These are phyloP conservation scores for Ischnus inquisitorius DNA, from an alignment of 2,888 invertebrate species.

Conservation along the genomic window DNA sequence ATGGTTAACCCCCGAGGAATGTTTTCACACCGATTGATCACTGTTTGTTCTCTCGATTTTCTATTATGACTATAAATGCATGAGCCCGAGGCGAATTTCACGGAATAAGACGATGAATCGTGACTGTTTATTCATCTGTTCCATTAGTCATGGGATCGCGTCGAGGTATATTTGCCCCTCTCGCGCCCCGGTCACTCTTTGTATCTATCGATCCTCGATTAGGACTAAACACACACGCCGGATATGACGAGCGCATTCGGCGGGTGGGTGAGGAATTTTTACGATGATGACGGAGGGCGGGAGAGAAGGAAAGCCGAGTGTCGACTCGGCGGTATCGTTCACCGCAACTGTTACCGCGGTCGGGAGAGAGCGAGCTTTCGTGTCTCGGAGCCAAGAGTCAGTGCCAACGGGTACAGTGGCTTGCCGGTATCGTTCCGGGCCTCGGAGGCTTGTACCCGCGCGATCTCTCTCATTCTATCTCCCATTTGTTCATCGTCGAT, in stretches of 20 bases:
- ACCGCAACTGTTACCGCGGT: slow-evolving; percentile 65
- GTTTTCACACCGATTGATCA: too few relatives aligned
- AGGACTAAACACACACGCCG: slow-evolving; percentile 42
- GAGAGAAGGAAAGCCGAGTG: background rate
- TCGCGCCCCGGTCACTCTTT: background rate
- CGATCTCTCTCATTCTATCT: too few relatives aligned
- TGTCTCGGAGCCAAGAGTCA: slow-evolving; percentile 53
- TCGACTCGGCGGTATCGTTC: slow-evolving; percentile 47
- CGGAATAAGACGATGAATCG: slow-evolving; percentile 49
- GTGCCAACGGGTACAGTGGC: slow-evolving; percentile 44
- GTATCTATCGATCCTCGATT: slow-evolving; percentile 24
- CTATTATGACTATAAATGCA: background rate
- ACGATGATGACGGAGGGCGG: slow-evolving; percentile 44
- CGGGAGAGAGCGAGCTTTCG: slow-evolving; percentile 6
- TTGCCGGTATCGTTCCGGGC: background rate
- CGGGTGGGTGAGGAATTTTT: slow-evolving; percentile 64
- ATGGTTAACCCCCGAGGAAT: too few relatives aligned
- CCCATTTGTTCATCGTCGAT: background rate
- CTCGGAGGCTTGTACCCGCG: slow-evolving; percentile 1
- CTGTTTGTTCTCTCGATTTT: too few relatives aligned
- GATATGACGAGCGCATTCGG: slow-evolving; percentile 68
- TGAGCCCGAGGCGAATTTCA: slow-evolving; percentile 5
- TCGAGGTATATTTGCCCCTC: slow-evolving; percentile 15
- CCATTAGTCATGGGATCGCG: slow-evolving; percentile 57
- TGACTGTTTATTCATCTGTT: slow-evolving; percentile 67